These are phyloP conservation scores for Hassar affinis DNA, from an alignment of 2,113 vertebrate species.

Conservation along the genomic window DNA sequence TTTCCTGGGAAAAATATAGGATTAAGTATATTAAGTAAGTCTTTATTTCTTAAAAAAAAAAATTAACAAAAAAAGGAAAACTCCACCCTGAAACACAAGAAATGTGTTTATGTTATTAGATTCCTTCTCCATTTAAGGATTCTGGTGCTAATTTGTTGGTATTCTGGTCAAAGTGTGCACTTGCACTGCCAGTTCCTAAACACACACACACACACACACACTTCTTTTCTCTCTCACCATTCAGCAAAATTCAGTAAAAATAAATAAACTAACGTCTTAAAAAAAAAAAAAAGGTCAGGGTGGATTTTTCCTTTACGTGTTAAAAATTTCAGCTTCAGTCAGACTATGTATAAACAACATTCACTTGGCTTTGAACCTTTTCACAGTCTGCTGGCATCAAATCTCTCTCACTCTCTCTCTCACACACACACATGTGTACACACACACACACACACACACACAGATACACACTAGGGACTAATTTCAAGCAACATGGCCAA, in stretches of 20 bases:
- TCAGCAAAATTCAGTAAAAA: no score
- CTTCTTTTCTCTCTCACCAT: not conserved
- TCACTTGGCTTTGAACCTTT: conserved; percentile 21
- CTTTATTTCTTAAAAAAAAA: no score
- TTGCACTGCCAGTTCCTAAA: not conserved
- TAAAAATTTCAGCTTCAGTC: conserved; percentile 9
- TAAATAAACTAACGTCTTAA: not conserved
- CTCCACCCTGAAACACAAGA: not conserved
- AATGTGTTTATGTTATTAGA: not conserved
- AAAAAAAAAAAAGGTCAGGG: not conserved
- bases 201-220: not conserved
- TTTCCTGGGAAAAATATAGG: not conserved
- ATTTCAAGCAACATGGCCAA: not conserved
- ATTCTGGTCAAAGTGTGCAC: no score
- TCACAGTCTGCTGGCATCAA: conserved; percentile 22
- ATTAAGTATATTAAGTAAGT: not conserved
- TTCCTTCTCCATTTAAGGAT: not conserved
- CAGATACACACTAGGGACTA: not conserved
- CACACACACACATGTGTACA: not conserved
- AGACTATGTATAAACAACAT: conserved; percentile 4
- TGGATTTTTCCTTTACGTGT: conserved; percentile 7
- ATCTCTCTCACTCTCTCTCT: not conserved
- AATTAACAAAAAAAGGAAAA: not conserved
- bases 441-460: not conserved
- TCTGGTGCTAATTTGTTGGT: not conserved